Base-by-base conservation (phyloP, 2,888 invertebrate species). In the Dioctria linearis region DNA sequence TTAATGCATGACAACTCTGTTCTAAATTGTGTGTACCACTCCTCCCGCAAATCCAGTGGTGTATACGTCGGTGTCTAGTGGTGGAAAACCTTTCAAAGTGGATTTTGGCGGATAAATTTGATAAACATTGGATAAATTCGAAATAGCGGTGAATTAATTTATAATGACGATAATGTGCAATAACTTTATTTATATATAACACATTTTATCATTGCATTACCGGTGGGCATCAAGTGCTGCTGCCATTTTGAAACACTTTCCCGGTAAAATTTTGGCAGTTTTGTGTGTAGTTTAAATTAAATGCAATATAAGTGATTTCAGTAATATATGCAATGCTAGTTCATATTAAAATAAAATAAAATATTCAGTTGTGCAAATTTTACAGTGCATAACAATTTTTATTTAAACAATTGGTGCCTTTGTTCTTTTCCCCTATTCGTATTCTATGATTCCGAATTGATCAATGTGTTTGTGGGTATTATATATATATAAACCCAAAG, bases 231-330 rank as follows among this genome's bases (percentile, higher is more conserved):
- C n/a, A 76, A 61, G 8, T 43, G 61, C 67, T 66, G 66, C 78
- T 66, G 78, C 78, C 78, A 78, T 78, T 66, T 78, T 78, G 78
- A 57, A 78, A 78, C 40, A 78, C 37, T 65, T 67, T 78, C 67
- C 78, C 78, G 78, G 78, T 51, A 57, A 67, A 75, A 78, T 51
- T 25, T 57, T 54, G 54, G 11, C 8, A 54, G n/a, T 54, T 6
- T 54, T n/a, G 11, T 11, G 54, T 54, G 11, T 4, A 54, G 11
- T 25, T 25, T 25, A 25, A 25, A 25, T 25, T 25, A 2, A 25
- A 25, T 25, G 25, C 25, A 25, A 25, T 25, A 25, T 25, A 25
- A 25, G 25, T 25, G 25, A 25, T 25, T 2, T 25, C 25, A 25
- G 25, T 25, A 25, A 25, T 25, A 25, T 25, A 25, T 25, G 25